phyloP scores from a whole-genome alignment of 2,888 invertebrate species.

The Cynaeus angustus region DNA sequence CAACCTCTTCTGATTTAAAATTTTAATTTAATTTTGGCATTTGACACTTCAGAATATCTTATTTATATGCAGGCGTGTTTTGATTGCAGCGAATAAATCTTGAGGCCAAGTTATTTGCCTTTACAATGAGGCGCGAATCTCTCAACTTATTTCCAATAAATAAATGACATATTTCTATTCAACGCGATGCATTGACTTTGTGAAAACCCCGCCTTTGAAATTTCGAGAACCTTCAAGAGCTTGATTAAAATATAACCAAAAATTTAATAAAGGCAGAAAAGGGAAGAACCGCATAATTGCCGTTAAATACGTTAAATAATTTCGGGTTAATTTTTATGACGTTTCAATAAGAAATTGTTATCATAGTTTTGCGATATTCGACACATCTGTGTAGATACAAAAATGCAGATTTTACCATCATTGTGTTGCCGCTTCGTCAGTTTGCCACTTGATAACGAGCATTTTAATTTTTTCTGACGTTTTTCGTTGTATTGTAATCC shows the following conservation, averaged over 20 bases:
- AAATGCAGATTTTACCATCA: too few species aligned
- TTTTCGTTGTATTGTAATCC: background rate
- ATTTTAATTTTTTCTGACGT: background rate
- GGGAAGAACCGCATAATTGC: too few species aligned
- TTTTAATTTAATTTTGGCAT: conserved; percentile 61
- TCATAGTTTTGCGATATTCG: too few species aligned
- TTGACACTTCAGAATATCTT: conserved; percentile 62
- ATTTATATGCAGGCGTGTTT: conserved; percentile 64
- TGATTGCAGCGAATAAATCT: conserved; percentile 62
- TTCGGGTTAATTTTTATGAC: too few species aligned
- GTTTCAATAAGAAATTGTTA: too few species aligned
- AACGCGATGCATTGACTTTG: conserved; percentile 28
- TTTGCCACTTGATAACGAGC: background rate
- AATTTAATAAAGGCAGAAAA: background rate
- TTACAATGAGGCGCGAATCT: conserved; percentile 51
- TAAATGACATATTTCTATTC: conserved; percentile 50
- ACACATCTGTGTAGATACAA: too few species aligned
- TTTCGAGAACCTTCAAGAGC: background rate
- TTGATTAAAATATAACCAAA: background rate
- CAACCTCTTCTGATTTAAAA: conserved; percentile 53
- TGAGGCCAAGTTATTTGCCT: conserved; percentile 54
- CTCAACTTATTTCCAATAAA: conserved; percentile 53
- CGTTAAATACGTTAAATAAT: too few species aligned
- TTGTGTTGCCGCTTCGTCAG: too few species aligned
- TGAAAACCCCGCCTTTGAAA: conserved; percentile 14